Evolutionary conservation across 2,113 vertebrate species (phyloP), one percentile per base, ranked within the genome.

Genomic region (Collichthys lucidus): DNA sequence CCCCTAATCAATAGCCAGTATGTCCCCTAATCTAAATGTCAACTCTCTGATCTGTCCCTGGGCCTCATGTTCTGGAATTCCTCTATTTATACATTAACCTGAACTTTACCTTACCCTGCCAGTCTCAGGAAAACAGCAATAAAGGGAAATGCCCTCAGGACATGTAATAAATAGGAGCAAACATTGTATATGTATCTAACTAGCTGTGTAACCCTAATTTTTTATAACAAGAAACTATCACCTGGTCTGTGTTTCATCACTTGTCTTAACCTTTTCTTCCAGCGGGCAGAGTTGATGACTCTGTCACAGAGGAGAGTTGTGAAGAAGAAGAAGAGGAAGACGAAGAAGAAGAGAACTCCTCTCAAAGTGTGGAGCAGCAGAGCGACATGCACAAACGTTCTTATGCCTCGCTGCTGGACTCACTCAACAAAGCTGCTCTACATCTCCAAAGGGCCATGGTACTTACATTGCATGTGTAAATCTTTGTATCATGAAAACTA

Each of bases 381-480:
- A 53, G 46, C 12, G 59, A 86, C 11, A 60, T 46, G 17, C 59
- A 62, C 3, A 40, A 0, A 42, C 20, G 3, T 55, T n/a, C 82
- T 57, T 14, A 15, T 5, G 65, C 86, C 40, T 29, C 77, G 66
- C 73, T 95, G 55, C 24, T 95, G 83, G 93, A 96, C 2, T 95
- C 95, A 71, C 92, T 98, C 74, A 84, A 82, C 79, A 96, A 95
- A 83, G 93, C 94, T 6, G 96, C 96, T 83, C 47, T 95, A 49
- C 87, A 97, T 91, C 94, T 97, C 80, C 95, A 89, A 86, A 98
- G 95, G 93, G 96, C 97, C 44, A 94, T 96, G 95, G 98, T 99
- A 95, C 19, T 57, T 53, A 47, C 2, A 22, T 42, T 16, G 56
- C 44, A 26, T 5, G 8, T 35, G 31, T 40, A 40, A 40, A 40